Percentiles rank a stretch among this genome's conserved stretches.
These are phyloP conservation scores for Damaliscus lunatus DNA, from an alignment of 2,113 vertebrate species.

Conservation along the genomic window DNA sequence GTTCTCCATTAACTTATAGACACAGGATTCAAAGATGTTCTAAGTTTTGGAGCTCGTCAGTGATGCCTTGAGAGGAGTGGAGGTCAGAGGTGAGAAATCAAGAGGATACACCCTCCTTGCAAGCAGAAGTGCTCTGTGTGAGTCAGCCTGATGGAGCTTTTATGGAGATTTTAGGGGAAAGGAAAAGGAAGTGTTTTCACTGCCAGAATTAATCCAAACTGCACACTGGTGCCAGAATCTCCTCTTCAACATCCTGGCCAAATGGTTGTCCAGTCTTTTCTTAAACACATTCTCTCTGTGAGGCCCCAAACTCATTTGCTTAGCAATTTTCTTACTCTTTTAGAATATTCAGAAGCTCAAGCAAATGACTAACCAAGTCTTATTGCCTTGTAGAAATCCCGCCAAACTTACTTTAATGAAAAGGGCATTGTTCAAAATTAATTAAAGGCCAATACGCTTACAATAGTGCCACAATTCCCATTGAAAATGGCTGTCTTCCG, in stretches of 20 bases:
- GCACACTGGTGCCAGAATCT: background rate
- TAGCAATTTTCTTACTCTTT: background rate
- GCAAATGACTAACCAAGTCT: conserved; percentile 13
- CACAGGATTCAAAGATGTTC: background rate
- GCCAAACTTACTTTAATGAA: conserved; percentile 15
- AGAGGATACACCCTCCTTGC: background rate
- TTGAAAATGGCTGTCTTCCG: background rate
- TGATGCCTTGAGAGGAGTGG: background rate
- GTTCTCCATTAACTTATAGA: background rate
- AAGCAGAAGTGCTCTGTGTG: background rate
- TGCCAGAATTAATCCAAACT: background rate
- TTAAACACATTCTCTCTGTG: background rate
- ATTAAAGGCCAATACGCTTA: background rate
- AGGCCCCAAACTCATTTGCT: conserved; percentile 26
- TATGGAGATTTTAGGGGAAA: background rate
- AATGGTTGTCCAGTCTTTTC: background rate
- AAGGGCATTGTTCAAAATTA: conserved; percentile 33
- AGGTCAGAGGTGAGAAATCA: background rate
- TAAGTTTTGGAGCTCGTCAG: background rate
- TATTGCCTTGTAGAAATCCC: background rate
- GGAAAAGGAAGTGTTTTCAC: background rate
- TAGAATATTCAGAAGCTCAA: conserved; percentile 16
- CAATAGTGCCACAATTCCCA: background rate
- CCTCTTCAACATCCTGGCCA: background rate
- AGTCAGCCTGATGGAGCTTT: background rate